Evolutionary conservation across 2,888 invertebrate species (phyloP), one percentile per base, ranked within the genome.

Genomic region (Standfussiana lucernea): DNA sequence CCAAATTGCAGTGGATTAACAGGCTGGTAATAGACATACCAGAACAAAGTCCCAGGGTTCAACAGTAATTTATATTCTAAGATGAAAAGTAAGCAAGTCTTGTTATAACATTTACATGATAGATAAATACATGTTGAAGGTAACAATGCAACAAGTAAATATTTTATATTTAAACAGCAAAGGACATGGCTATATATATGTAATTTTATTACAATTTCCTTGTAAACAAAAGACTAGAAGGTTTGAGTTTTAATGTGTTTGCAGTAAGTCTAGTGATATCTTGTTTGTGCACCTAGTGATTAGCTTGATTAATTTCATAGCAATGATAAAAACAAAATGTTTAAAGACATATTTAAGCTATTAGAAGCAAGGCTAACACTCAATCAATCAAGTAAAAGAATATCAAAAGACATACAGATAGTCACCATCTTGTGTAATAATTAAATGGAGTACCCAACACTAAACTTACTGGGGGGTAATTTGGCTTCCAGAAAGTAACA

Each of bases 131-230:
- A 50, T 50, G 11, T 65, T 68, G 76, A 85, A 76, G 76, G 72
- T 72, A 53, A 15, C 11, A 61, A 80, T 42, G n/a, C 32, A 53
- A 47, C 24, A 74, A 42, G 47, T 37, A 35, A 11, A 45, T 59
- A 80, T 69, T 62, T 65, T 37, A 35, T 67, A 66, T 45, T 45
- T 65, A 40, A 11, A 66, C 35, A 64, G 47, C 32, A 62, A 71
- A 82, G 50, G 40, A 74, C 45, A 71, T 4, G 13, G 62, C 13
- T 50, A 50, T 35, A 74, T 21, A 35, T 67, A 71, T n/a, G 32
- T 37, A n/a, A 70, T 56, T 72, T 73, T 61, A 70, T 81, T 59
- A 67, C n/a, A 56, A 61, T 70, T 82, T 83, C 85, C 85, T 85
- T 35, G 53, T 56, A 62, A 66, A 77, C n/a, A 61, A 69, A 37